Base-by-base conservation (phyloP, 2,113 vertebrate genomes). In the Narcine bancroftii region DNA sequence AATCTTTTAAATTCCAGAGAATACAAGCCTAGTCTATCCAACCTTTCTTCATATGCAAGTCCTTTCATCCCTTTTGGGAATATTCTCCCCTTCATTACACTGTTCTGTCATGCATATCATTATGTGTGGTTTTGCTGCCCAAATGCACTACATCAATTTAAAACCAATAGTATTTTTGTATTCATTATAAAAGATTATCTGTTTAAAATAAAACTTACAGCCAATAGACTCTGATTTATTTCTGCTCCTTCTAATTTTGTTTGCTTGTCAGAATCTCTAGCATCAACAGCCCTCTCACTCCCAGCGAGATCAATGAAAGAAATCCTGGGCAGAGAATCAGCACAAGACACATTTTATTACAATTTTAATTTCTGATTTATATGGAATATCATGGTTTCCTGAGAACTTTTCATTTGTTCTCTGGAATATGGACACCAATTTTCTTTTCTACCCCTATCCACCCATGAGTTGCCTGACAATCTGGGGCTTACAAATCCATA, bases 251-350 rank as follows among this genome's bases (percentile, higher is more conserved):
- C 98, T 95, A 98, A 96, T 93, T 98, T 98, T 73, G 96, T 98
- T 94, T 97, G 97, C 93, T 95, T 97, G 93, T 97, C 95, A 0
- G 97, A 95, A 87, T 97, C 96, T 94, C 94, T 97, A 93, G 97
- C 96, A 94, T 99, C 98, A 93, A 97, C 97, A 69, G 98, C 98
- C 92, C 97, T 96, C 95, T 99, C 98, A 92, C 98, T 99, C 93
- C 98, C 98, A 93, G 98, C 98, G 95, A 99, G 95, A 94, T 99
- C 98, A 94, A 99, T 97, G 94, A 98, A 99, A 92, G 97, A 98
- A 94, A 99, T 97, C 94, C 98, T 99, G 73, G 92, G 71, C 92
- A 93, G 92, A 93, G 89, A 94, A 94, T 94, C 94, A 94, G 92
- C 93, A 81, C 93, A 92, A 94, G 75, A 87, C 92, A 94, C 93